phyloP scores from a whole-genome alignment of 2,888 invertebrate genomes.

The Lasioglossum pauxillum region DNA sequence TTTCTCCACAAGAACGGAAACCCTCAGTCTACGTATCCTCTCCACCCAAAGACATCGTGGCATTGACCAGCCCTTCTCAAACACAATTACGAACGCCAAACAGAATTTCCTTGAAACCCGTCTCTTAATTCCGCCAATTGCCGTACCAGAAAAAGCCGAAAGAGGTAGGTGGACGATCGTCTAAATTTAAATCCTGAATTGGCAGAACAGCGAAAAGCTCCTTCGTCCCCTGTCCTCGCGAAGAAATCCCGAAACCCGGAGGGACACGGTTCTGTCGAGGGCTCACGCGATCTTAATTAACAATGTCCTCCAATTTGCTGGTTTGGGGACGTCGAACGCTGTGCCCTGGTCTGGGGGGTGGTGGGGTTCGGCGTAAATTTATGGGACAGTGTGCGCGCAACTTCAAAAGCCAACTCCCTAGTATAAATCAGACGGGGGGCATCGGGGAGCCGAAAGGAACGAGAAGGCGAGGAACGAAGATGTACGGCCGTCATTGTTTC shows the following conservation, averaged over 20 bases:
- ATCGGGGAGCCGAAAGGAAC: conserved; percentile 21
- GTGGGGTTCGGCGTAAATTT: conserved; percentile 39
- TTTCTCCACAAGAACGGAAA: not conserved
- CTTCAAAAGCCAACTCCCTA: conserved; percentile 55
- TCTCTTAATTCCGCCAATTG: not conserved
- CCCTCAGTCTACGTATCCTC: not conserved
- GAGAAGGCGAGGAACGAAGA: conserved; percentile 53
- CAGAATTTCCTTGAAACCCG: not conserved
- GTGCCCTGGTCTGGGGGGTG: conserved; percentile 3
- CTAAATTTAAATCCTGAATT: not conserved
- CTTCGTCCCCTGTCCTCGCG: not conserved
- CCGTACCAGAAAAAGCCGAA: not conserved
- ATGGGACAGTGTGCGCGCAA: conserved; percentile 43
- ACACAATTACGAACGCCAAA: not conserved
- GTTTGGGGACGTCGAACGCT: conserved; percentile 49
- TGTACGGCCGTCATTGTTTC: conserved; percentile 64
- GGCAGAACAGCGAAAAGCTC: not conserved
- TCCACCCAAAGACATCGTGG: not conserved
- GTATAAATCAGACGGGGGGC: conserved; percentile 58
- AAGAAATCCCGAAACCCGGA: not conserved
- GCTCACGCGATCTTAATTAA: conserved; percentile 61
- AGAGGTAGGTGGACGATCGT: not conserved
- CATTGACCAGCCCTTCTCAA: not conserved
- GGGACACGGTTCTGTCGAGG: not conserved
- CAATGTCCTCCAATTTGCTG: conserved; percentile 54